These are phyloP conservation scores for Adineta ricciae DNA, from an alignment of 2,888 invertebrate species.

Conservation along the genomic window DNA sequence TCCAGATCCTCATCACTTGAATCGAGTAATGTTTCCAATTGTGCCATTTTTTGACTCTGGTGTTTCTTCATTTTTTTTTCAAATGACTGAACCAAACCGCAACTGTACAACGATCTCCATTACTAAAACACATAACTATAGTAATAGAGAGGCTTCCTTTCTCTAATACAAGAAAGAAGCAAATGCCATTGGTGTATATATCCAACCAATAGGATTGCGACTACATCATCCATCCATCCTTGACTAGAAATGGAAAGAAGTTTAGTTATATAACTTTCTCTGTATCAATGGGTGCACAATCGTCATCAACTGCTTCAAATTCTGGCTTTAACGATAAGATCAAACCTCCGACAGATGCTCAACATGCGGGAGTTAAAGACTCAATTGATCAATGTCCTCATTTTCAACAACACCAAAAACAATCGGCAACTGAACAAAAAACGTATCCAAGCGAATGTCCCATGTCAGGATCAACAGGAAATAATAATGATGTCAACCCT, in stretches of 20 bases:
- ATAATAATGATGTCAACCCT: constrained; percentile 27
- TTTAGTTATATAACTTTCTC: background rate
- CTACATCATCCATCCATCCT: background rate
- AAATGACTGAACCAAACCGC: background rate
- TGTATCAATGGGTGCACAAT: background rate
- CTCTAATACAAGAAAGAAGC: background rate
- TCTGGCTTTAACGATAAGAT: background rate
- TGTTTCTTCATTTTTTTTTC: background rate
- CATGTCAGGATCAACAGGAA: constrained; percentile 22
- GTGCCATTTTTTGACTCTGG: background rate
- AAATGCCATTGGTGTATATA: background rate
- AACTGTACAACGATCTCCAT: background rate
- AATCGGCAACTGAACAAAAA: background rate
- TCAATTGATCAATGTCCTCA: background rate
- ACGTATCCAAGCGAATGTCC: constrained; percentile 27
- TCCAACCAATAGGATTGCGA: background rate
- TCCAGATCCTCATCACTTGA: background rate
- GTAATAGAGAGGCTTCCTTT: background rate
- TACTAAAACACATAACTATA: background rate
- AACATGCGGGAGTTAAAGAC: background rate
- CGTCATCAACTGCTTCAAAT: background rate
- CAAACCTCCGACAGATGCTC: background rate
- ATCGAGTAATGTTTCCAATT: background rate
- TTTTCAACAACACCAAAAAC: background rate
- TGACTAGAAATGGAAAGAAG: background rate